Base-by-base conservation (phyloP, 2,113 vertebrate genomes). In the Alethe castanea region DNA sequence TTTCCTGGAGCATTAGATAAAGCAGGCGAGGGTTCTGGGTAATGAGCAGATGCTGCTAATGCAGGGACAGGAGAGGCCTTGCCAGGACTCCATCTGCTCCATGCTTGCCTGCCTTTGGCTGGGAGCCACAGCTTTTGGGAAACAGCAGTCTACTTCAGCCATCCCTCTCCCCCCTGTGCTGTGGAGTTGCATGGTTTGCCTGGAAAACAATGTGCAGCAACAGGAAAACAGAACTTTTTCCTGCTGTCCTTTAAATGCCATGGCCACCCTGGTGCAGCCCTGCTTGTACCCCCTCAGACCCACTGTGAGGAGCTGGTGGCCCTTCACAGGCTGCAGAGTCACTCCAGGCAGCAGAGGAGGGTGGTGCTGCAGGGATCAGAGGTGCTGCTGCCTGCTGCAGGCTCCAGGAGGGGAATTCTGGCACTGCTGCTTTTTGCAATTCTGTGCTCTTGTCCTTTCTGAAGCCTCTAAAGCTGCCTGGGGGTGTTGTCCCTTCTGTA, bases 21-120 rank as follows among this genome's bases (percentile, higher is more conserved):
- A 98, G 98, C 97, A 94, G 96, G 97, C 95, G 88, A 98, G 97
- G 97, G 98, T 97, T 98, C 97, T 98, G 98, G 98, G 98, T 98
- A 98, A 98, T 98, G 98, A 98, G 98, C 98, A 98, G 98, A 98
- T 98, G 98, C 98, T 98, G 98, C 98, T 98, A 98, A 98, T 98
- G 98, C 98, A 98, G 97, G 98, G 98, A 98, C 97, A 96, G 98
- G 24, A 67, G 96, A 88, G 98, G 96, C 96, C 97, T 97, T 98
- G 98, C 98, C 98, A 98, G 98, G 98, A 95, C 98, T 97, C 98
- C 98, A 98, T 98, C 98, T 98, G 98, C 98, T 98, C 97, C 97
- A 92, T 95, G 98, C 97, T 96, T 96, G 97, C 98, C 97, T 98
- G 97, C 62, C 94, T 97, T 96, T 98, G 98, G 98, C 98, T 69